Conservation (phyloP, 2,113 vertebrate species). For the Gymnarchus niloticus region DNA sequence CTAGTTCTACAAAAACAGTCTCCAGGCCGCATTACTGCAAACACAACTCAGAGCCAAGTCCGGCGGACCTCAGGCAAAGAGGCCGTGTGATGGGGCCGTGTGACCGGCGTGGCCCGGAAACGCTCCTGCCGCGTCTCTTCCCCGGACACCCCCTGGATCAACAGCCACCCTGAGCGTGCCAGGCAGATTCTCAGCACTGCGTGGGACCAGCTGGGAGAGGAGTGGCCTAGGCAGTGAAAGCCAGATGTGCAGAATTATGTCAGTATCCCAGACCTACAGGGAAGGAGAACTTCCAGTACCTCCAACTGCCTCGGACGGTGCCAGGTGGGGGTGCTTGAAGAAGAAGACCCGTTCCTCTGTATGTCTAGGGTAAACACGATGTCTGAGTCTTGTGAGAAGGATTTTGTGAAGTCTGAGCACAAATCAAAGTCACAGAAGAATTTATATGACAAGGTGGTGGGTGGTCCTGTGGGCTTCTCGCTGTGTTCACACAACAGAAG, state of each 20-base stretch:
- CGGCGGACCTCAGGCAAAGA: background rate
- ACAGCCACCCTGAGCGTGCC: background rate
- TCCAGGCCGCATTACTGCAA: background rate
- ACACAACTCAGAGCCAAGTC: background rate
- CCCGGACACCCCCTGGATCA: background rate
- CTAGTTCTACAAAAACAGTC: background rate
- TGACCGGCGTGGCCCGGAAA: background rate
- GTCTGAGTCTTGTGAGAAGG: background rate
- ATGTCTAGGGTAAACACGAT: background rate
- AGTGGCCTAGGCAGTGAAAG: background rate
- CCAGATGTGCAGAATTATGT: constrained; percentile 9
- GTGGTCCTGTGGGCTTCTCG: background rate
- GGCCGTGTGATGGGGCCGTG: background rate
- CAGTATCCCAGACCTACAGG: background rate
- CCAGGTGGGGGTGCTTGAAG: background rate
- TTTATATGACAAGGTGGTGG: background rate
- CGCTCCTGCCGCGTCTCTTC: background rate
- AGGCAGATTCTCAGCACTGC: background rate
- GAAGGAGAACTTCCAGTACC: background rate
- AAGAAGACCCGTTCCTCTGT: background rate
- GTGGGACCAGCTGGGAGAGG: background rate
- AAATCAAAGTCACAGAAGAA: background rate
- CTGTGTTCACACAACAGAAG: background rate
- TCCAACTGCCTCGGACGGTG: background rate
- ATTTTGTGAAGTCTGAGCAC: background rate